Percentiles rank a stretch among this genome's conserved stretches.
Evolutionary conservation across 1,140 invertebrate genomes (phyloP).

Genomic region (Scaptomyza hsui): DNA sequence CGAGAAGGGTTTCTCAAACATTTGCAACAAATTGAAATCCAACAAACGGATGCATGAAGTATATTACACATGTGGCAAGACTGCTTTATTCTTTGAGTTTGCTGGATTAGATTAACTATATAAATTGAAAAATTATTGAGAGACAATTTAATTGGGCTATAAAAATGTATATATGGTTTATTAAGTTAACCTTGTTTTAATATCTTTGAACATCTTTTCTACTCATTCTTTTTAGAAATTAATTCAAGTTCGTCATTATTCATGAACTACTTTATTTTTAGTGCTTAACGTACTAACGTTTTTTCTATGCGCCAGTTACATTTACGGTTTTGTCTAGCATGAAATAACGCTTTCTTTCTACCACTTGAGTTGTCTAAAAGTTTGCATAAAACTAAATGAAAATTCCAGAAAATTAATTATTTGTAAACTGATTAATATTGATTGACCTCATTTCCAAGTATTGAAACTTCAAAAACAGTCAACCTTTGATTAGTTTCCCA

Average conservation of each 20-base stretch:
- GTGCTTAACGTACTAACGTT: background rate
- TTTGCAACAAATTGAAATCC: slow-evolving; percentile 3
- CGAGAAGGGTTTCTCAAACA: background rate
- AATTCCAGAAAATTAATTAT: no score
- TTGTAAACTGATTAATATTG: background rate
- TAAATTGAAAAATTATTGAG: background rate
- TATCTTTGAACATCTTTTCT: background rate
- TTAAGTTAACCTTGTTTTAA: no score
- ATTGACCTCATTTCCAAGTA: background rate
- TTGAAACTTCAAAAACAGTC: background rate
- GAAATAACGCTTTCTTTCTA: slow-evolving; percentile 36
- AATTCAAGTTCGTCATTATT: slow-evolving; percentile 6
- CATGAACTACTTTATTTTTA: slow-evolving; percentile 10
- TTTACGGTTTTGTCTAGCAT: slow-evolving; percentile 60
- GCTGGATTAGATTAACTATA: background rate
- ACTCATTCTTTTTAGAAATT: no score
- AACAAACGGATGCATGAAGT: background rate
- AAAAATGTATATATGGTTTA: background rate
- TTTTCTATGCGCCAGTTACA: slow-evolving; percentile 38
- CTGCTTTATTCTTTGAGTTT: background rate
- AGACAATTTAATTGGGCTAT: background rate
- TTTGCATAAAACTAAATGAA: no score
- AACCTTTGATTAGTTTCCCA: background rate
- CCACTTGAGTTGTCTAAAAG: background rate
- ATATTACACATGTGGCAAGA: background rate